These are phyloP conservation scores for Sterrhoptilus dennistouni DNA, from an alignment of 2,113 vertebrate species.

Conservation along the genomic window DNA sequence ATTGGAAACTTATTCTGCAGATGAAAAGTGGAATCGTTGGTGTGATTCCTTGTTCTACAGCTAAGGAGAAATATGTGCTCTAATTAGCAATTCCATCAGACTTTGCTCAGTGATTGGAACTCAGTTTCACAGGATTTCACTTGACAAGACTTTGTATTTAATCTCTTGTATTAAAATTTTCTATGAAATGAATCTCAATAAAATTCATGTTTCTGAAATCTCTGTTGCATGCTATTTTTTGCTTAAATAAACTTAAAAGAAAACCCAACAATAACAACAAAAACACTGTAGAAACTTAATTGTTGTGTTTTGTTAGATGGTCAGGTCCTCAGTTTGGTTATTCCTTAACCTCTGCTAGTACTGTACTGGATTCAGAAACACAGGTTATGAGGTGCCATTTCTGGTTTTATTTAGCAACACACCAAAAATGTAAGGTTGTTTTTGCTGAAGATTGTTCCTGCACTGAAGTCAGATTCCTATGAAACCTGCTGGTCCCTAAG, in stretches of 20 bases:
- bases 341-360: neutral
- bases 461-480: neutral
- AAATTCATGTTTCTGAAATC: slow-evolving; percentile 8
- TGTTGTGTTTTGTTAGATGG: neutral
- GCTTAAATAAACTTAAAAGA: neutral
- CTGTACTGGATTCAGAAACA: neutral
- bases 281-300: neutral
- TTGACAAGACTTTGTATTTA: slow-evolving; percentile 50
- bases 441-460: neutral
- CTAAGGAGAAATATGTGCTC: slow-evolving; percentile 46
- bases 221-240: neutral
- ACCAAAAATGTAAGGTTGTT: neutral
- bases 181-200: slow-evolving; percentile 26
- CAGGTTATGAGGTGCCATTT: neutral
- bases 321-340: neutral
- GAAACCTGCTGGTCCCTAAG: neutral
- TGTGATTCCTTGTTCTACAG: slow-evolving; percentile 47
- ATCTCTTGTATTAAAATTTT: slow-evolving; percentile 48
- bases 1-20: slow-evolving; percentile 16
- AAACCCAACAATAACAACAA: neutral
- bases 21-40: slow-evolving; percentile 7
- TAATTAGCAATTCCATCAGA: slow-evolving; percentile 67
- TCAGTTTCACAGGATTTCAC: slow-evolving; percentile 36
- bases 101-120: slow-evolving; percentile 57
- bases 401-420: neutral